phyloP scores from a whole-genome alignment of 1,140 invertebrate species.

The Agrypnia vestita region DNA sequence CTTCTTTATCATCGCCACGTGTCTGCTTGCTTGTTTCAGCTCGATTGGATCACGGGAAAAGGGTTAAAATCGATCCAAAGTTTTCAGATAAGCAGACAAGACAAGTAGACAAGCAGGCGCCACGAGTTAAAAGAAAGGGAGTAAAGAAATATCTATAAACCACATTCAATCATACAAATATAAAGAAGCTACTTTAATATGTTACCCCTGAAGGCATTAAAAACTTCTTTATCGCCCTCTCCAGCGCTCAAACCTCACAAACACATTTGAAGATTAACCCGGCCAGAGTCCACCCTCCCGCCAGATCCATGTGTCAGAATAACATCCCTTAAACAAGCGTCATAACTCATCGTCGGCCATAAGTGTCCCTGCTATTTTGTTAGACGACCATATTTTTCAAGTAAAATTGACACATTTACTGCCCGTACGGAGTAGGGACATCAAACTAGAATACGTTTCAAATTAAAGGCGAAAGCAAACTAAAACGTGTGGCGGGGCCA shows the following conservation, averaged over 20 bases:
- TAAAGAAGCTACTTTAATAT: too few species aligned
- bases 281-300: neutral
- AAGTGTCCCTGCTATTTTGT: constrained; percentile 57
- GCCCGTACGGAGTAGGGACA: constrained; percentile 29
- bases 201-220: neutral
- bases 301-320: constrained; percentile 7
- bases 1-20: too few species aligned
- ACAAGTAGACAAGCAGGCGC: too few species aligned
- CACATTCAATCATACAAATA: too few species aligned
- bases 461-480: constrained; percentile 49
- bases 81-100: too few species aligned
- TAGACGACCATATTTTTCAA: constrained; percentile 59
- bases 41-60: too few species aligned
- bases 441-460: constrained; percentile 49
- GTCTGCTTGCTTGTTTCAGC: too few species aligned
- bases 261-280: constrained; percentile 21
- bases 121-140: too few species aligned
- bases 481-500: constrained; percentile 9
- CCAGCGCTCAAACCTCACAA: neutral
- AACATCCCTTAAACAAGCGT: constrained; percentile 34
- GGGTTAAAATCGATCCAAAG: too few species aligned
- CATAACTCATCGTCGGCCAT: constrained; percentile 51
- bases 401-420: constrained; percentile 61
- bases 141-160: too few species aligned
- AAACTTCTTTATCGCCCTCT: constrained; percentile 7